Evolutionary conservation across 2,113 vertebrate genomes (phyloP).

Genomic region (Pandion haliaetus): DNA sequence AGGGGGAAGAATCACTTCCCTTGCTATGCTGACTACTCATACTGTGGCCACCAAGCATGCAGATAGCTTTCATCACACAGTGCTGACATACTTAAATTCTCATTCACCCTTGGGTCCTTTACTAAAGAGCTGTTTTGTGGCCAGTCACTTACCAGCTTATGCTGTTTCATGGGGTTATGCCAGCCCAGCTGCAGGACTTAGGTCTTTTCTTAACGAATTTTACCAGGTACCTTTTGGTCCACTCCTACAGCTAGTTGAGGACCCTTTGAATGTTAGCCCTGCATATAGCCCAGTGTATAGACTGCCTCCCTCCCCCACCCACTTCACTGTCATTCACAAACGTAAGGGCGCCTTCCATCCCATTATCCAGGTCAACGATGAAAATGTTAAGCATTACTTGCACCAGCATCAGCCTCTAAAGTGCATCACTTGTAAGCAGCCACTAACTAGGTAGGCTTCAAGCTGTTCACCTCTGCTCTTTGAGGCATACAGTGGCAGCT

Average conservation of each 20-base stretch:
- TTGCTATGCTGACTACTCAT: neutral
- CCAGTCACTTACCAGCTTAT: neutral
- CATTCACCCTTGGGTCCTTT: neutral
- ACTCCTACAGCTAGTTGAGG: neutral
- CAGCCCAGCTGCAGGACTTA: neutral
- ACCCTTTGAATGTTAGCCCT: neutral
- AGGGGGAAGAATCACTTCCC: neutral
- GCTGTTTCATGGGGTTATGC: neutral
- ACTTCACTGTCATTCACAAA: neutral
- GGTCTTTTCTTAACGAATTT: neutral
- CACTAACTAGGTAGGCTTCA: neutral
- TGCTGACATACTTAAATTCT: neutral
- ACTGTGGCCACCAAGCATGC: neutral
- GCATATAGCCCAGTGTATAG: rapidly evolving
- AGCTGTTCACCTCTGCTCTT: neutral
- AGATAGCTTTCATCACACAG: neutral
- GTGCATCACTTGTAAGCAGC: neutral
- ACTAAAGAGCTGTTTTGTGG: neutral
- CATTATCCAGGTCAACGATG: neutral
- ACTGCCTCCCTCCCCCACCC: neutral
- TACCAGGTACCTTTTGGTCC: neutral
- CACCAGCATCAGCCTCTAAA: neutral
- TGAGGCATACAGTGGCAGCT: neutral
- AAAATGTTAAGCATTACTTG: neutral
- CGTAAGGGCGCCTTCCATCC: neutral